A percentile compares a stretch with the other conserved stretches of the same genome.
phyloP scores from a whole-genome alignment of 2,888 invertebrate genomes.

The Lottia gigantea region DNA sequence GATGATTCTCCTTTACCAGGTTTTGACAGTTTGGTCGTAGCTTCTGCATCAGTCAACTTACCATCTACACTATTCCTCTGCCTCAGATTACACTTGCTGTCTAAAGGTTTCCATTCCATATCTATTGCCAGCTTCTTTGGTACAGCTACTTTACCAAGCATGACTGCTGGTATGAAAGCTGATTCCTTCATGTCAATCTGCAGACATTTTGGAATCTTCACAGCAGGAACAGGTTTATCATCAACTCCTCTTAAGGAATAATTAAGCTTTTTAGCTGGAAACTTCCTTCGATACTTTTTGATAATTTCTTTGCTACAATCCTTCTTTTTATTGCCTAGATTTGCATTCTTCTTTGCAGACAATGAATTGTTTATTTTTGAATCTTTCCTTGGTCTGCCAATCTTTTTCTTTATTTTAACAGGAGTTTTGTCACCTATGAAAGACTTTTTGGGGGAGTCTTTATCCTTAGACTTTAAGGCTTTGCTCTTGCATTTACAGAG shows the following conservation, averaged over 20 bases:
- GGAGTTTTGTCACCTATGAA: neutral
- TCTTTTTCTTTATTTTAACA: neutral
- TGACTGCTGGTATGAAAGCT: neutral
- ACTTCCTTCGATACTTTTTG: neutral
- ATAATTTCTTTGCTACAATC: neutral
- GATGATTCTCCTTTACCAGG: neutral
- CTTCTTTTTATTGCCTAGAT: neutral
- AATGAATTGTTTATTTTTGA: neutral
- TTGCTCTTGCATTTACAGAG: neutral
- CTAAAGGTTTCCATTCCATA: neutral
- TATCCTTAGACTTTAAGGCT: neutral
- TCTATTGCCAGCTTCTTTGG: neutral
- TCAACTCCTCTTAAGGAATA: no score
- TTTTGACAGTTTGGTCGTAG: neutral
- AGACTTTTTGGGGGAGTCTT: neutral
- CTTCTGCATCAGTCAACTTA: no score
- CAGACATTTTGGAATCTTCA: neutral
- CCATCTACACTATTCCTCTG: no score
- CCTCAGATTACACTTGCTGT: neutral
- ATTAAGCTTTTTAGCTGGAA: neutral
- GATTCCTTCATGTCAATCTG: conserved; percentile 3
- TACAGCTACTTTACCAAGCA: neutral
- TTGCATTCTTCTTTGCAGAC: neutral
- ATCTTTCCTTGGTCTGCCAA: neutral
- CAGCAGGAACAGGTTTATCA: no score